phyloP scores from a whole-genome alignment of 2,888 invertebrate species.

The Hirtodrosophila duncani region DNA sequence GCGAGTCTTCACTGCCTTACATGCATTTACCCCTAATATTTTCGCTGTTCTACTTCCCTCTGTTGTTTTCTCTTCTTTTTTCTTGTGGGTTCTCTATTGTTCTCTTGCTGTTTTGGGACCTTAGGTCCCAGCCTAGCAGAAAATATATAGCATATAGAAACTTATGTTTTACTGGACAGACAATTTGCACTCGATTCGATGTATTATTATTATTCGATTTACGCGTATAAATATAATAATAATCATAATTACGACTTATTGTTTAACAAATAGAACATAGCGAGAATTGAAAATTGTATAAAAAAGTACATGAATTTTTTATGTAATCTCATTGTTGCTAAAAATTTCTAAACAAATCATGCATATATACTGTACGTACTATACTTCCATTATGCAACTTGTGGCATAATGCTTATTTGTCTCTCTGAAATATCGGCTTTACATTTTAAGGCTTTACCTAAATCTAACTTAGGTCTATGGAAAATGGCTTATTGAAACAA shows the following conservation, averaged over 20 bases:
- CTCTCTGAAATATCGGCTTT: not conserved
- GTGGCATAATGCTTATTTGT: constrained; percentile 9
- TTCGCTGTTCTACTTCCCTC: no score
- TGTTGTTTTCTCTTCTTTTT: no score
- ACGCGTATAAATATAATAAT: constrained; percentile 1
- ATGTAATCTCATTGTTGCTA: constrained; percentile 68
- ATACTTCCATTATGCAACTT: constrained; percentile 8
- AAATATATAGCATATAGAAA: no score
- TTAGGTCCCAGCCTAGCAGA: no score
- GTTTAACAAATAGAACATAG: constrained; percentile 43
- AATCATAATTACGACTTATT: constrained; percentile 16
- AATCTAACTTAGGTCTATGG: constrained; percentile 48
- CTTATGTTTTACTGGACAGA: no score
- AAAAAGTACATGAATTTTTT: constrained; percentile 50
- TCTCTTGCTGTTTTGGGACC: no score
- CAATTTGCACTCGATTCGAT: no score
- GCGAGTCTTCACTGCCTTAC: no score
- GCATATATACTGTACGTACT: constrained; percentile 30
- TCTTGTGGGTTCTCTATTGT: no score
- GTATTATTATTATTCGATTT: constrained; percentile 3
- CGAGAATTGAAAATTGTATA: constrained; percentile 52
- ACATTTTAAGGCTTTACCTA: not conserved
- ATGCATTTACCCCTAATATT: no score
- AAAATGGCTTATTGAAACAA: constrained; percentile 74
- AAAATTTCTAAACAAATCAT: constrained; percentile 52